phyloP scores from a whole-genome alignment of 2,797 vertebrate genomes.

The Pseudotriccus pelzelni region DNA sequence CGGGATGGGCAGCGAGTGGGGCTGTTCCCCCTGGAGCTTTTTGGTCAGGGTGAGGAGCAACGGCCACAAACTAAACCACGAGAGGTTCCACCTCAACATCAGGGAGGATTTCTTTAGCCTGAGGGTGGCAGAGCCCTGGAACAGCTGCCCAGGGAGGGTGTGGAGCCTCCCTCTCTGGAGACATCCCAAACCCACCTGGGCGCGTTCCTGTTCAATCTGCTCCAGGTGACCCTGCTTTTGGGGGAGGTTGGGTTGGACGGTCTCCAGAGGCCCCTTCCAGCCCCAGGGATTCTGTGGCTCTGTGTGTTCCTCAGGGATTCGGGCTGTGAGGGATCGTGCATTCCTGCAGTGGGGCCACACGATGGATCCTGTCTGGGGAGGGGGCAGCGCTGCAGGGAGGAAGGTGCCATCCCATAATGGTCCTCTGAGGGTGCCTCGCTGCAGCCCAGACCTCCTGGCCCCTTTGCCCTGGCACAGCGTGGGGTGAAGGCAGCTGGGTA shows the following conservation, averaged over 20 bases:
- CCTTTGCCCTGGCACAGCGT: rapidly evolving
- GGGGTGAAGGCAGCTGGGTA: background rate
- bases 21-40: background rate
- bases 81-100: rapidly evolving
- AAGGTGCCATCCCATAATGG: background rate
- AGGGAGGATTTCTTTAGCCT: background rate
- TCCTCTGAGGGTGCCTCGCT: background rate
- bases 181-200: background rate
- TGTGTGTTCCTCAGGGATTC: rapidly evolving
- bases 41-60: background rate
- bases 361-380: background rate
- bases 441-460: background rate
- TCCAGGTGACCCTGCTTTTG: background rate
- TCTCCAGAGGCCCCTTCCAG: background rate
- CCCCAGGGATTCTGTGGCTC: background rate
- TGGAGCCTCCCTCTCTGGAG: background rate
- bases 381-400: background rate
- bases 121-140: background rate
- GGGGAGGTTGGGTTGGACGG: background rate
- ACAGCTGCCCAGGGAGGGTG: background rate
- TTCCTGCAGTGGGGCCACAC: rapidly evolving
- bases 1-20: rapidly evolving
- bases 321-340: background rate
- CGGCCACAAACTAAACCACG: background rate
- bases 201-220: background rate